Conservation (phyloP, 2,888 invertebrate genomes). For the Lepidochitona cinerea region DNA sequence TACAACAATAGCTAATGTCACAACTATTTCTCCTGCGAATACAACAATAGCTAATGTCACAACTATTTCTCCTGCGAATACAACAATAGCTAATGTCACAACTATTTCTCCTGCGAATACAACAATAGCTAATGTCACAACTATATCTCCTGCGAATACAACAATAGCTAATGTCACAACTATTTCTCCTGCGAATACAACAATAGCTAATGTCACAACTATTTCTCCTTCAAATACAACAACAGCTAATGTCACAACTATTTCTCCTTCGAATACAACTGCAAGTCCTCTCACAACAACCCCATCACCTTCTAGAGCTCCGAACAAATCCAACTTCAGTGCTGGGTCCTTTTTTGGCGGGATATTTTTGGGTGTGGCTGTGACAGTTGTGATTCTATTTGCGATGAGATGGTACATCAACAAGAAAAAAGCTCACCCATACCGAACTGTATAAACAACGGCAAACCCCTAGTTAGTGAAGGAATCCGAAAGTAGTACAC, state of each 20-base stretch:
- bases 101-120: background rate
- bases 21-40: background rate
- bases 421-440: background rate
- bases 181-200: background rate
- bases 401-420: background rate
- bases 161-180: background rate
- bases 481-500: too few species aligned
- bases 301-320: background rate
- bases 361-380: background rate
- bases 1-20: background rate
- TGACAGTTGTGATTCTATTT: background rate
- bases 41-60: background rate
- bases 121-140: background rate
- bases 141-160: background rate
- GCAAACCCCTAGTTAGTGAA: too few species aligned
- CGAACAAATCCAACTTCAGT: background rate
- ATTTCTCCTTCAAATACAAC: background rate
- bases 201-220: background rate
- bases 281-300: background rate
- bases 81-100: background rate
- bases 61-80: background rate
- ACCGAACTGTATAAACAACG: too few species aligned
- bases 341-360: background rate
- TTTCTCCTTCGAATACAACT: background rate
- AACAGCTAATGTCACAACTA: background rate